These are phyloP conservation scores for Drosophila ustulata DNA, from an alignment of 2,888 invertebrate species.

Conservation along the genomic window DNA sequence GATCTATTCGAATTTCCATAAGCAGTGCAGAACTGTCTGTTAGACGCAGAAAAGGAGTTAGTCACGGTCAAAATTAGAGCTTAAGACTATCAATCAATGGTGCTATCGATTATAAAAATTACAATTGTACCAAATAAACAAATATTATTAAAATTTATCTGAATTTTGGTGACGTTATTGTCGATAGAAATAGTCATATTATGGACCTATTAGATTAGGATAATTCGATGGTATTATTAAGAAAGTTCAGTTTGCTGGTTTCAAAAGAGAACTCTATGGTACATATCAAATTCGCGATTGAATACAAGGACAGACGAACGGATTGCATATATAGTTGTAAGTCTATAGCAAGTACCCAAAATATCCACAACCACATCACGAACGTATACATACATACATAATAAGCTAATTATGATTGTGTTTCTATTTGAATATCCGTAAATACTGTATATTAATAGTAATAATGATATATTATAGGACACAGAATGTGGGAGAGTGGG, in stretches of 20 bases:
- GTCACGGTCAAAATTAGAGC: conserved; percentile 3
- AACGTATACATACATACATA: conserved; percentile 44
- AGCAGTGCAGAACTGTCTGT: conserved; percentile 67
- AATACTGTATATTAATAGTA: conserved; percentile 5
- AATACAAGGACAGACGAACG: conserved; percentile 39
- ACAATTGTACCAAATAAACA: not conserved
- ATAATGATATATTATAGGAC: conserved; percentile 12
- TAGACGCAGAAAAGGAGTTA: conserved; percentile 67
- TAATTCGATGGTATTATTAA: too few relatives aligned
- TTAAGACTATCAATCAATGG: not conserved
- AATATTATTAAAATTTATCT: too few relatives aligned
- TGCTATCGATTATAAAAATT: not conserved
- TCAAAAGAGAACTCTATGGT: not conserved
- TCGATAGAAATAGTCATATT: too few relatives aligned
- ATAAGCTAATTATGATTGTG: conserved; percentile 36
- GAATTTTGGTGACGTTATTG: too few relatives aligned
- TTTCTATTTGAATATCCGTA: not conserved
- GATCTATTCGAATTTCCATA: conserved; percentile 21
- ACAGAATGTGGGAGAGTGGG: conserved; percentile 6
- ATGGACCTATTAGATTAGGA: too few relatives aligned
- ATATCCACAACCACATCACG: conserved; percentile 46
- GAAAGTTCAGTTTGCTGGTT: conserved; percentile 26
- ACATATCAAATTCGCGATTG: conserved; percentile 3
- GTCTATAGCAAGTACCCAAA: conserved; percentile 48
- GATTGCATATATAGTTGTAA: conserved; percentile 20